Evolutionary conservation across 2,888 invertebrate genomes (phyloP).

Genomic region (Sphinx pinastri): DNA sequence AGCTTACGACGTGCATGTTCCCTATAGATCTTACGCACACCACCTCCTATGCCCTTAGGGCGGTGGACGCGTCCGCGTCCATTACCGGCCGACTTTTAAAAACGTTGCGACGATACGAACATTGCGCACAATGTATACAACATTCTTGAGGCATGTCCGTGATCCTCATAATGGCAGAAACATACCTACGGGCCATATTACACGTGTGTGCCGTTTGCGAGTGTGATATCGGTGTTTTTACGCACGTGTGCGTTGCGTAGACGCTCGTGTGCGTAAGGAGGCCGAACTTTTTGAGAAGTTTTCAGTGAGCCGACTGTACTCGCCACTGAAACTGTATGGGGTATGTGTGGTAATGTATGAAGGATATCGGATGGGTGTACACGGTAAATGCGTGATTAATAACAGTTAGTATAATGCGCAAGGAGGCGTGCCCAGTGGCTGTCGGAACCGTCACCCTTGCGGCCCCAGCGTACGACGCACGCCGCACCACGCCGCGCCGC

Average conservation of each 20-base stretch:
- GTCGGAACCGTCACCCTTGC: slow-evolving; percentile 65
- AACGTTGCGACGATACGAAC: slow-evolving; percentile 32
- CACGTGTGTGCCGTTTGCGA: slow-evolving; percentile 31
- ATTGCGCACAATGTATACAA: slow-evolving; percentile 53
- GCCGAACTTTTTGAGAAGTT: slow-evolving; percentile 56
- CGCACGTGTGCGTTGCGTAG: slow-evolving; percentile 42
- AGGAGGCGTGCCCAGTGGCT: slow-evolving; percentile 64
- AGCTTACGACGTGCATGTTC: too few species aligned
- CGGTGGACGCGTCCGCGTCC: slow-evolving; percentile 32
- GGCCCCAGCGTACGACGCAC: slow-evolving; percentile 64
- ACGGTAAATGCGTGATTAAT: slow-evolving; percentile 32
- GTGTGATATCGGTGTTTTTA: slow-evolving; percentile 41
- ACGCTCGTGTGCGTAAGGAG: slow-evolving; percentile 53
- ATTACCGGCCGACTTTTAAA: slow-evolving; percentile 32
- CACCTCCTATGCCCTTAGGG: slow-evolving; percentile 34
- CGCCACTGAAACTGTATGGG: background rate
- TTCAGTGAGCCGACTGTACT: slow-evolving; percentile 42
- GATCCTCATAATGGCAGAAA: slow-evolving; percentile 52
- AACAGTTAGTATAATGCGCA: slow-evolving; percentile 32
- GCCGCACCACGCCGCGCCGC: slow-evolving; percentile 31
- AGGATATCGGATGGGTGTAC: slow-evolving; percentile 16
- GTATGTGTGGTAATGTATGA: background rate
- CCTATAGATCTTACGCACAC: slow-evolving; percentile 46
- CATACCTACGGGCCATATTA: slow-evolving; percentile 49
- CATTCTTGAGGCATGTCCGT: slow-evolving; percentile 49